Percentiles rank a stretch among this genome's conserved stretches.
These are phyloP conservation scores for Rynchops niger DNA, from an alignment of 2,113 vertebrate genomes.

Conservation along the genomic window DNA sequence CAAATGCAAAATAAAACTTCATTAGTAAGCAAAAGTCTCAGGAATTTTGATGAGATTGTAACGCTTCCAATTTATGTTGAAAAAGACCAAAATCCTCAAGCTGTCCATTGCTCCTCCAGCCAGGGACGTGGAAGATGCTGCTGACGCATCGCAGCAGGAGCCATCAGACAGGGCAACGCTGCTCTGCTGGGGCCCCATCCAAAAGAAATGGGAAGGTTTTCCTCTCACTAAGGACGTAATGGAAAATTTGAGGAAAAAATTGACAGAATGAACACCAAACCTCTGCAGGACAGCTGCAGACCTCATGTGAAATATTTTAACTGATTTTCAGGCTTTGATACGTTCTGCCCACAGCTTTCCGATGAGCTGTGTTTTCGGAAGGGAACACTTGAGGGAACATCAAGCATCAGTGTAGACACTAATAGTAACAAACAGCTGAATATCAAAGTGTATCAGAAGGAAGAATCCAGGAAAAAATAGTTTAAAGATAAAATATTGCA, in stretches of 20 bases:
- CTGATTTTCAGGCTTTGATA: neutral
- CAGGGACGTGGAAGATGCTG: neutral
- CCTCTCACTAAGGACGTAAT: neutral
- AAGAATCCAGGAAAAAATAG: neutral
- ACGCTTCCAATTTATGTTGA: slow-evolving; percentile 27
- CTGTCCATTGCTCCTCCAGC: neutral
- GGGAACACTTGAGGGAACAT: neutral
- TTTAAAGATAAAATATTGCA: neutral
- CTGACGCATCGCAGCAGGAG: neutral
- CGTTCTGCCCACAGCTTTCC: neutral
- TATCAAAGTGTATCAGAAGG: neutral
- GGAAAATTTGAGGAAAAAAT: neutral
- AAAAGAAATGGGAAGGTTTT: neutral
- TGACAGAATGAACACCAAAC: neutral
- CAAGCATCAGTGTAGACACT: neutral
- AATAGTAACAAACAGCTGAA: neutral
- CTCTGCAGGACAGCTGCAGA: neutral
- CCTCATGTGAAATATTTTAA: neutral
- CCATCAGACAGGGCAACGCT: neutral
- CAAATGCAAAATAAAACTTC: slow-evolving; percentile 44
- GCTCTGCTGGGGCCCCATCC: neutral
- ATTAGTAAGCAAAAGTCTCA: slow-evolving; percentile 43
- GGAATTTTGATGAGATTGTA: slow-evolving; percentile 48
- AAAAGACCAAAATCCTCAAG: slow-evolving; percentile 26
- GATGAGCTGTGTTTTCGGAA: neutral